Evolutionary conservation across 2,888 invertebrate species (phyloP).

Genomic region (Athetis lepigone): DNA sequence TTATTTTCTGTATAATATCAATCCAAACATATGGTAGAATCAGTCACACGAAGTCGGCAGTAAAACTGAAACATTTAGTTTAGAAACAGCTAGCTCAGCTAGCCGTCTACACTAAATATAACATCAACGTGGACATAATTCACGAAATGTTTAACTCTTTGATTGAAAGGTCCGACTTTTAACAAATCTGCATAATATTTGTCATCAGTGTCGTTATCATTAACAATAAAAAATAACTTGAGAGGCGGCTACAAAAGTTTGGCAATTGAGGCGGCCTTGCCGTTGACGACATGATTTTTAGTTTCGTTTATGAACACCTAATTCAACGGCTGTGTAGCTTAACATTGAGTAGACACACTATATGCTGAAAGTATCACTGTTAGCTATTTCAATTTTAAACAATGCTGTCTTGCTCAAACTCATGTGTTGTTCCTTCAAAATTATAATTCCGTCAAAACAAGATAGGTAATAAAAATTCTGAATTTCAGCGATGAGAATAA

Average conservation of each 20-base stretch:
- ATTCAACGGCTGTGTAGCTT: constrained; percentile 12
- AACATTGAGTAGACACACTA: constrained; percentile 13
- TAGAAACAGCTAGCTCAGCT: not conserved
- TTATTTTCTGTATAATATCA: constrained; percentile 64
- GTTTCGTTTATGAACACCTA: constrained; percentile 17
- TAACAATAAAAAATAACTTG: constrained; percentile 4
- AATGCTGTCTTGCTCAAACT: constrained; percentile 4
- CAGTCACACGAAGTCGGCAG: constrained; percentile 60
- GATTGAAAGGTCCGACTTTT: not conserved
- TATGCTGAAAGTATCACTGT: constrained; percentile 11
- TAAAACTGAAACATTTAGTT: constrained; percentile 32
- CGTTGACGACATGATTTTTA: constrained; percentile 7
- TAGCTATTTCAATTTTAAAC: not conserved
- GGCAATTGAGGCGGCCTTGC: constrained; percentile 17
- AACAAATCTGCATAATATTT: constrained; percentile 3
- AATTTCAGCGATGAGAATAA: not conserved
- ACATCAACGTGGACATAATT: not conserved
- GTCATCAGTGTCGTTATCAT: constrained; percentile 14
- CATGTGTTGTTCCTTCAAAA: constrained; percentile 7
- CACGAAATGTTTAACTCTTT: not conserved
- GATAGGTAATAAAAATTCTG: not conserved
- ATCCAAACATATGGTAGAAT: constrained; percentile 61
- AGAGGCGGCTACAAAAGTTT: constrained; percentile 17
- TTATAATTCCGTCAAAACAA: constrained; percentile 7
- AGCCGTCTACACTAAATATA: not conserved